Percentiles rank a stretch among this genome's conserved stretches.
Conservation (phyloP, 2,113 vertebrate genomes). For the Xerus inauris region DNA sequence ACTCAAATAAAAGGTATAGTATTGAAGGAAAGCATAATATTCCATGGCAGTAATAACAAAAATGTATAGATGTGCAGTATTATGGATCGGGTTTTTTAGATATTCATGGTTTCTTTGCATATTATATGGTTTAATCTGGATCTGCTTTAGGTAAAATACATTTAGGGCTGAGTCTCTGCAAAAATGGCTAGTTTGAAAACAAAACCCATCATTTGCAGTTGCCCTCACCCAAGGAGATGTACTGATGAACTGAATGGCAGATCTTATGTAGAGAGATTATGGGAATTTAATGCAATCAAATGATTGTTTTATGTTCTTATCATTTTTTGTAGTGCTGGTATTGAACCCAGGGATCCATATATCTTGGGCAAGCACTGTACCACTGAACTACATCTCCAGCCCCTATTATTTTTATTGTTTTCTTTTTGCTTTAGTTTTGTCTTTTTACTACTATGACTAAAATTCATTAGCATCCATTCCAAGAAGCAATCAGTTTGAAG, state of each 20-base stretch:
- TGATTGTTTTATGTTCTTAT: background rate
- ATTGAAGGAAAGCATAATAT: background rate
- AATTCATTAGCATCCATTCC: slow-evolving; percentile 21
- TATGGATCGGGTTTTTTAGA: background rate
- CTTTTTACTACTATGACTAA: slow-evolving; percentile 49
- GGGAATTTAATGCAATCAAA: background rate
- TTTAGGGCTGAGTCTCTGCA: background rate
- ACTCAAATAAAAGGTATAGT: background rate
- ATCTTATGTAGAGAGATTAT: background rate
- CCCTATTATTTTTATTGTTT: background rate
- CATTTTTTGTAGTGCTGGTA: background rate
- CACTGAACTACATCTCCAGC: background rate
- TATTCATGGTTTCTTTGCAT: slow-evolving; percentile 4
- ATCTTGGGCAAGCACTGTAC: no score
- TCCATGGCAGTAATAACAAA: fast-evolving
- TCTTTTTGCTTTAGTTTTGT: slow-evolving; percentile 45
- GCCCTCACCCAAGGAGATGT: slow-evolving; percentile 30
- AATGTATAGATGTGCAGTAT: background rate
- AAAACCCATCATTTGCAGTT: background rate
- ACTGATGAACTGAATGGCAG: slow-evolving; percentile 42
- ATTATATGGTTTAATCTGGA: background rate
- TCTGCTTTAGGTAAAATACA: background rate
- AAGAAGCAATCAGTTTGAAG: slow-evolving; percentile 1
- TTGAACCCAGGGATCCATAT: background rate
- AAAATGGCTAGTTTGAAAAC: slow-evolving; percentile 38